Evolutionary conservation across 2,113 vertebrate species (phyloP), one percentile per base, ranked within the genome.

Genomic region (Leiothrix lutea): DNA sequence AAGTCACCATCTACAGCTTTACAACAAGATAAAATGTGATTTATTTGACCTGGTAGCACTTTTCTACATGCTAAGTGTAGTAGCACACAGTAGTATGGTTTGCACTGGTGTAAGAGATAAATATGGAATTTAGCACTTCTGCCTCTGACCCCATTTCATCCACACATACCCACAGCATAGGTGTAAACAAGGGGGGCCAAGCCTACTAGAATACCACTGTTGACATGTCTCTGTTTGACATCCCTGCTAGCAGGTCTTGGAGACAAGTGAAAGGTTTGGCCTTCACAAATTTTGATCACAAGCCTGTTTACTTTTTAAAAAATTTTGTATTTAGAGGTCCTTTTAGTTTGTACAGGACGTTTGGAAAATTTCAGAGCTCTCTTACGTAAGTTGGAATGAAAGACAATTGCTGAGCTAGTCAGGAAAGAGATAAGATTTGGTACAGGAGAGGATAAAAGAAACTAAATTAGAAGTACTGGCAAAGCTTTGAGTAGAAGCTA

Each of bases 141-240:
- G 12, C 12, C 38, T 75, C 38, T 82, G 38, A 23, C 26, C 8
- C 7, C 4, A 1, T 35, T 42, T 61, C 47, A 72, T 80, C n/a
- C 25, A 25, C 0, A 4, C 14, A 50, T 8, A 19, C 0, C 0
- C 2, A 2, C 7, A 14, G 16, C 14, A 16, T 6, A 70, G 13
- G 25, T 40, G 42, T 66, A 66, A 67, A 31, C 2, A 67, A 65
- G 8, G 13, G 4, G 5, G 20, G 12, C 2, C 17, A 54, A 13
- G 13, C 1, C 1, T 0, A 0, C 42, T 36, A 29, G 38, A 92
- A 67, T 47, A 47, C 9, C 17, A 36, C 24, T 5, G 1, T 22
- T 53, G 9, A 31, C 31, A 12, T 9, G 13, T 8, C 70, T 56
- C 36, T 78, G 16, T 84, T 69, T 67, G 57, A 64, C 21, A 60